Conservation (phyloP, 2,113 vertebrate genomes). For the Heterocephalus glaber region DNA sequence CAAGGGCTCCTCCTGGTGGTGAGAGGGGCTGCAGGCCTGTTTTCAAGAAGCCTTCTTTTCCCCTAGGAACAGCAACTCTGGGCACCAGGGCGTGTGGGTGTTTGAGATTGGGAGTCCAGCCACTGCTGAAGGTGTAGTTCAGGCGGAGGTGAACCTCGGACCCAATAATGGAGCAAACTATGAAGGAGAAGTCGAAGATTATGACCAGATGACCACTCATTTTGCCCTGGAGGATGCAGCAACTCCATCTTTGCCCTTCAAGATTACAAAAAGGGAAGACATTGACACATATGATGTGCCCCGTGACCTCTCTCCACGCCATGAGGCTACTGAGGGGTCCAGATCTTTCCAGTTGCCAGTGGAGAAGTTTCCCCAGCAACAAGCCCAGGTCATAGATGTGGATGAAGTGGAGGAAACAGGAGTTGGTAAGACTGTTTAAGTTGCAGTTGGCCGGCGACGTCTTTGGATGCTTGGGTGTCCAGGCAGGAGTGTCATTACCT, state of each 20-base stretch:
- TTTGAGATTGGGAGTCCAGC: conserved; percentile 92
- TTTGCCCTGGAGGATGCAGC: background rate
- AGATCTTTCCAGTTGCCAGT: conserved; percentile 84
- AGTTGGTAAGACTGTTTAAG: conserved; percentile 79
- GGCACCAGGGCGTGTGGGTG: conserved; percentile 91
- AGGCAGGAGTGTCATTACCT: background rate
- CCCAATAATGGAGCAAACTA: conserved; percentile 59
- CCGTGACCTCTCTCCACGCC: conserved; percentile 58
- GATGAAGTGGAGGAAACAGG: conserved; percentile 89
- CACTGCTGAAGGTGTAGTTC: conserved; percentile 84
- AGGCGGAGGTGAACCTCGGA: conserved; percentile 85
- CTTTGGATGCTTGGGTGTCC: background rate
- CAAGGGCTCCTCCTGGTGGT: no score
- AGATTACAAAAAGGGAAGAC: conserved; percentile 70
- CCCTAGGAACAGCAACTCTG: conserved; percentile 92
- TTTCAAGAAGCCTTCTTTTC: conserved; percentile 43
- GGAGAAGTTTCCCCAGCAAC: conserved; percentile 83
- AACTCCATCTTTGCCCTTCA: conserved; percentile 46
- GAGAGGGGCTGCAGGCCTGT: background rate
- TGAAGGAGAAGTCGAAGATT: conserved; percentile 49
- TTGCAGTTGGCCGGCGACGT: background rate
- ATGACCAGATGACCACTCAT: conserved; percentile 46
- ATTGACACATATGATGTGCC: background rate
- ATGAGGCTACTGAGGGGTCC: conserved; percentile 66
- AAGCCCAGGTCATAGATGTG: conserved; percentile 90